Conservation (phyloP, 2,113 vertebrate genomes). For the Cryptotis parvus region DNA sequence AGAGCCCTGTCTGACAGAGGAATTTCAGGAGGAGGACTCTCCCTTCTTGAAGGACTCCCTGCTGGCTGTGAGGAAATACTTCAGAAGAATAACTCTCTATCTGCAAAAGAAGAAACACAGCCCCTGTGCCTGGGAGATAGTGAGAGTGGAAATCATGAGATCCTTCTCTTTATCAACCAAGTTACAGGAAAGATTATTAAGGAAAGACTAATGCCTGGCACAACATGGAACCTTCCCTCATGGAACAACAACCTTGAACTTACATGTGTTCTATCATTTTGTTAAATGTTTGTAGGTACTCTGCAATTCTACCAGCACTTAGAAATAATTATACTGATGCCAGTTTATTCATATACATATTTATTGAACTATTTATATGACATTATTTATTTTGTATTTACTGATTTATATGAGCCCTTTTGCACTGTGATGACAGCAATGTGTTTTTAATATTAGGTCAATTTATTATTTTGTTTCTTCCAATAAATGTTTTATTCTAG, state of each 20-base stretch:
- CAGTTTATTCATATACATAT: too few species aligned
- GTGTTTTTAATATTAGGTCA: too few species aligned
- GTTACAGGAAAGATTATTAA: background rate
- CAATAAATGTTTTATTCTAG: too few species aligned
- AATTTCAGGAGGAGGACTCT: background rate
- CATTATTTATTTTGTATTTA: too few species aligned
- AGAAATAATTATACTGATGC: too few species aligned
- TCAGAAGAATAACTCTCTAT: background rate
- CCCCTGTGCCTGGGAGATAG: conserved; percentile 4
- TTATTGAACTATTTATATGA: too few species aligned
- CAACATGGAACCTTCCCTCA: background rate
- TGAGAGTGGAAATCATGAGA: background rate
- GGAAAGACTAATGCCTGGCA: background rate
- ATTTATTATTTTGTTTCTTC: too few species aligned
- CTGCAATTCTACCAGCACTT: too few species aligned
- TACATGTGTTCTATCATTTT: background rate
- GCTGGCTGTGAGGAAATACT: background rate
- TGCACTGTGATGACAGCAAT: too few species aligned
- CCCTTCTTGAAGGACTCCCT: background rate
- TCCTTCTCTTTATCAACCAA: background rate
- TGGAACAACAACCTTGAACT: background rate
- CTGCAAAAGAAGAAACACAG: conserved; percentile 14
- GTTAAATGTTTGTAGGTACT: too few species aligned
- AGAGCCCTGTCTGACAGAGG: background rate
- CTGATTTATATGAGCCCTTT: too few species aligned